These are phyloP conservation scores for Drosophila athabasca DNA, from an alignment of 1,140 invertebrate species.

Conservation along the genomic window DNA sequence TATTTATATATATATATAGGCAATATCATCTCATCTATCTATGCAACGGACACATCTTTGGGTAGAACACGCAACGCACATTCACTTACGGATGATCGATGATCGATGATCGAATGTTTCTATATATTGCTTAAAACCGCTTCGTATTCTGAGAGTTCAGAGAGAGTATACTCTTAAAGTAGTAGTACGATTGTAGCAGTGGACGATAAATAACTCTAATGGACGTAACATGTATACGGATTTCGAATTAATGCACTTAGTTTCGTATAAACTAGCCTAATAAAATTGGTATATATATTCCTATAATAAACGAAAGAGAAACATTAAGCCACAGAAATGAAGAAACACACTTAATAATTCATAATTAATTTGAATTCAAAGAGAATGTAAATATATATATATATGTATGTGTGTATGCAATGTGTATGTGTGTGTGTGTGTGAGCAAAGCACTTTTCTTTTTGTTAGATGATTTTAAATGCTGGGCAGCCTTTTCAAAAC, in stretches of 20 bases:
- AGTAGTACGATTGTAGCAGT: conserved; percentile 4
- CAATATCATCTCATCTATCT: conserved; percentile 44
- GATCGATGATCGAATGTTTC: conserved; percentile 37
- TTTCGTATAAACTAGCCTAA: conserved; percentile 66
- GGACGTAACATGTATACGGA: conserved; percentile 68
- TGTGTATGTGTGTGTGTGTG: conserved; percentile 33
- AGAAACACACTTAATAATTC: conserved; percentile 38
- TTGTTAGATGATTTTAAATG: conserved; percentile 62
- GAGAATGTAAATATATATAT: conserved; percentile 13
- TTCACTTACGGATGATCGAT: conserved; percentile 62
- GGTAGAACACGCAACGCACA: conserved; percentile 65
- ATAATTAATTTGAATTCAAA: conserved; percentile 54
- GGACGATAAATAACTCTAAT: conserved; percentile 63
- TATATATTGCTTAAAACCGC: conserved; percentile 21
- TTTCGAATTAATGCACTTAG: conserved; percentile 78
- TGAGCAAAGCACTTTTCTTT: conserved; percentile 65
- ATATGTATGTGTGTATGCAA: conserved; percentile 27
- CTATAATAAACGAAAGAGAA: conserved; percentile 71
- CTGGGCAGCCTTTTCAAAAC: conserved; percentile 60
- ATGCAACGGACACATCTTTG: conserved; percentile 60
- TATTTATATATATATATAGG: conserved; percentile 16
- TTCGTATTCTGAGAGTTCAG: conserved; percentile 23
- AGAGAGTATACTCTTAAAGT: conserved; percentile 28
- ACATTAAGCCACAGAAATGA: conserved; percentile 65
- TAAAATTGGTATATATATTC: conserved; percentile 80